phyloP scores from a whole-genome alignment of 2,888 invertebrate species.

The Melinaea menophilus region DNA sequence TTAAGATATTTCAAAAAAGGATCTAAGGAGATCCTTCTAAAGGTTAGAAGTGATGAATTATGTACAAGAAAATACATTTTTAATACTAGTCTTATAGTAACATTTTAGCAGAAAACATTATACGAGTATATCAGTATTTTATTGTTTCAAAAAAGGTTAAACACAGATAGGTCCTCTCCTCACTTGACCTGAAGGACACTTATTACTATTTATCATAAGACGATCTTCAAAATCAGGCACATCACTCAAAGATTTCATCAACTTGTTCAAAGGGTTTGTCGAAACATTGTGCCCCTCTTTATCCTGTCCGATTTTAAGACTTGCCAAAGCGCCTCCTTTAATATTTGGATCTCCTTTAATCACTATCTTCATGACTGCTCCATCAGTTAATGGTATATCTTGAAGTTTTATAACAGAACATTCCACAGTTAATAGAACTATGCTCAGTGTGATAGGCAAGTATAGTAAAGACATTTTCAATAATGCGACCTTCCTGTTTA shows the following conservation, averaged over 20 bases:
- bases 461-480: conserved; percentile 16
- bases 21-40: too few relatives aligned
- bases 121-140: too few relatives aligned
- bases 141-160: neutral
- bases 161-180: conserved; percentile 21
- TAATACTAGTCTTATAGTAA: too few relatives aligned
- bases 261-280: conserved; percentile 12
- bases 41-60: too few relatives aligned
- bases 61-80: too few relatives aligned
- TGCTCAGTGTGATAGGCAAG: conserved; percentile 5
- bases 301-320: conserved; percentile 20
- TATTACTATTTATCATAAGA: conserved; percentile 9
- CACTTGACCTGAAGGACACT: conserved; percentile 17
- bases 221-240: conserved; percentile 19
- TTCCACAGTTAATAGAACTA: conserved; percentile 16
- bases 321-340: conserved; percentile 13
- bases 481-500: conserved; percentile 8
- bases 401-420: conserved; percentile 29
- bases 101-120: too few relatives aligned
- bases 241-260: conserved; percentile 7
- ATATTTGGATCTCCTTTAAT: conserved; percentile 20
- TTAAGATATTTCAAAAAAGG: too few relatives aligned
- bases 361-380: conserved; percentile 21
- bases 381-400: conserved; percentile 21
- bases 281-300: conserved; percentile 3